Base-by-base conservation (phyloP, 2,797 vertebrate genomes). In the Avahi laniger region DNA sequence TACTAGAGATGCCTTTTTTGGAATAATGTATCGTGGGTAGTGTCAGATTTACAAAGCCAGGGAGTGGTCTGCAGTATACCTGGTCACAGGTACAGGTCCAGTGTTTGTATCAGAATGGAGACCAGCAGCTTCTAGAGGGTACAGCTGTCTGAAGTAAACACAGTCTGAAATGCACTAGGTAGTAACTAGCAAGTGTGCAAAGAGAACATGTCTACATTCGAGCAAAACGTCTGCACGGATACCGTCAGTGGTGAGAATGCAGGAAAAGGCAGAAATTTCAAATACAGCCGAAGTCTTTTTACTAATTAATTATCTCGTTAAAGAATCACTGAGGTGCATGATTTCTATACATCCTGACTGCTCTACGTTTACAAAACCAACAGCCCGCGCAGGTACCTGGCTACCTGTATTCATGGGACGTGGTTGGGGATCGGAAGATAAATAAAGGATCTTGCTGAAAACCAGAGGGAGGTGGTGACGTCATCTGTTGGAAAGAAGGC, bases 361-460 rank as follows among this genome's bases (percentile, higher is more conserved):
- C 80, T 75, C 38, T 80, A 65, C 83, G 72, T 91, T 76, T 88
- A 82, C 83, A 95, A 52, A 63, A 92, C 96, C 78, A 70, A 67
- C 97, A 84, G 92, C 92, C 83, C 76, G 63, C 89, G 78, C 94
- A 7, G 46, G 93, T 15, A 24, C 61, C 97, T 75, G 97, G 96
- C 97, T 24, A 22, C 93, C 96, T 70, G 83, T 14, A 2, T 70
- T 57, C 70, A 4, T 9, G 70, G 41, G 82, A 76, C 0, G 0
- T 5, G 61, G 70, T 26, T 48, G 59, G 86, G 92, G 87, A 89
- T 48, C 75, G 59, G 94, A 89, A 79, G 84, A 91, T 93, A 96
- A 98, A 98, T 98, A 98, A 98, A 98, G 93, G 83, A 94, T 96
- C 95, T 98, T 98, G 98, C 98, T 97, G 97, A 98, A 98, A 97